Evolutionary conservation across 2,888 invertebrate genomes (phyloP), one percentile per base, ranked within the genome.

Genomic region (Aspidiotus rigidus): DNA sequence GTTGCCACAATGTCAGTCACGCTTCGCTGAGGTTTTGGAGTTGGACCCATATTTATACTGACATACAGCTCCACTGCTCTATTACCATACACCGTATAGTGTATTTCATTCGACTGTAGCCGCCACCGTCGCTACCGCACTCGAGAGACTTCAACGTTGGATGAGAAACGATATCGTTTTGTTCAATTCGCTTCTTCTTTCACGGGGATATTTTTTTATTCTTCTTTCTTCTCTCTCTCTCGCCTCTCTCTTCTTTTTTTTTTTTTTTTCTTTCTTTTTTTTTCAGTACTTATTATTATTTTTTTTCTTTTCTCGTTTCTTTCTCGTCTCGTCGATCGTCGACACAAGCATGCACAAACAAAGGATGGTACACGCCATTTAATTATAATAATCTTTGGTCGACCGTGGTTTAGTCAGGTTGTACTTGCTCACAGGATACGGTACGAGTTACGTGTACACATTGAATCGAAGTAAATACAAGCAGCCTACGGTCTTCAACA

Each of bases 1-100:
- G 67, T 67, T 67, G 67, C 67, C 67, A 67, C 67, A 67, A 59
- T 67, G 67, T 67, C 67, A 67, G 67, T 67, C 67, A 67, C 67
- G 67, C 67, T 67, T 60, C 67, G 67, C 60, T 67, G 57, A 39
- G 53, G 67, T 67, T 67, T 67, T 60, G 67, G 67, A 59, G 67
- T 67, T 67, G 67, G 67, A 67, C 67, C 67, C 67, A 67, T 53
- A 67, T 67, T 67, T 44, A 59, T 60, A 67, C 67, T 67, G 67
- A 67, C 67, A 67, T 60, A 67, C 67, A 67, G 67, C 39, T 60
- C 67, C 53, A 67, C 59, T 67, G 59, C 67, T 44, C 42, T 40
- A 60, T 60, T 67, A 62, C n/a, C 10, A 5, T 28, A 28, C 39
- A 9, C 67, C 44, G 49, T 49, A 39, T 60, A 67, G 16, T n/a